A percentile compares a stretch with the other conserved stretches of the same genome.
These are phyloP conservation scores for Cistogaster globosa DNA, from an alignment of 2,888 invertebrate species.

Conservation along the genomic window DNA sequence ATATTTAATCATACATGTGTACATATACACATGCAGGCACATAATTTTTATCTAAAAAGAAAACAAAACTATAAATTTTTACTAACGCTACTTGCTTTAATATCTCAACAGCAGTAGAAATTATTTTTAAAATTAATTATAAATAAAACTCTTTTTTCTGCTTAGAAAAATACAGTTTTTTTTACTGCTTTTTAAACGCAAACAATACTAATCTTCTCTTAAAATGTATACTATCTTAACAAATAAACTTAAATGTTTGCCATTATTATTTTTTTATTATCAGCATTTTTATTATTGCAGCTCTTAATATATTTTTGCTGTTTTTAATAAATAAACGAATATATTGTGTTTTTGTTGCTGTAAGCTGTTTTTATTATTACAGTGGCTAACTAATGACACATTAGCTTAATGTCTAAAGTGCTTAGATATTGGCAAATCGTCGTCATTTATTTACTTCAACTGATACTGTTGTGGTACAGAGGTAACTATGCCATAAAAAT, in stretches of 20 bases:
- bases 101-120: background rate
- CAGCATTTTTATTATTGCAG: constrained; percentile 21
- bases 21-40: too few species aligned
- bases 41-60: background rate
- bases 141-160: background rate
- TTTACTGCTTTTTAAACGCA: constrained; percentile 5
- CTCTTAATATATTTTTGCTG: constrained; percentile 25
- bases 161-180: background rate
- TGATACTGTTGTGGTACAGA: constrained; percentile 38
- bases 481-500: constrained; percentile 1
- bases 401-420: constrained; percentile 71
- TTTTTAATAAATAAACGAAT: constrained; percentile 8
- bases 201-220: constrained; percentile 36
- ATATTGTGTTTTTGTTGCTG: background rate
- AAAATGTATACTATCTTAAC: constrained; percentile 54
- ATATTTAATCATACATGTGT: too few species aligned
- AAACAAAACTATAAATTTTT: background rate
- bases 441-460: constrained; percentile 68
- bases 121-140: background rate
- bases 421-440: constrained; percentile 63
- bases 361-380: constrained; percentile 1
- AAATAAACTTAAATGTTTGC: constrained; percentile 63
- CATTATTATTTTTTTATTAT: constrained; percentile 57
- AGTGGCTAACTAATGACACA: constrained; percentile 69
- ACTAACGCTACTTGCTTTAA: background rate